A percentile compares a stretch with the other conserved stretches of the same genome.
These are phyloP conservation scores for Echiichthys vipera DNA, from an alignment of 2,797 vertebrate species.

Conservation along the genomic window DNA sequence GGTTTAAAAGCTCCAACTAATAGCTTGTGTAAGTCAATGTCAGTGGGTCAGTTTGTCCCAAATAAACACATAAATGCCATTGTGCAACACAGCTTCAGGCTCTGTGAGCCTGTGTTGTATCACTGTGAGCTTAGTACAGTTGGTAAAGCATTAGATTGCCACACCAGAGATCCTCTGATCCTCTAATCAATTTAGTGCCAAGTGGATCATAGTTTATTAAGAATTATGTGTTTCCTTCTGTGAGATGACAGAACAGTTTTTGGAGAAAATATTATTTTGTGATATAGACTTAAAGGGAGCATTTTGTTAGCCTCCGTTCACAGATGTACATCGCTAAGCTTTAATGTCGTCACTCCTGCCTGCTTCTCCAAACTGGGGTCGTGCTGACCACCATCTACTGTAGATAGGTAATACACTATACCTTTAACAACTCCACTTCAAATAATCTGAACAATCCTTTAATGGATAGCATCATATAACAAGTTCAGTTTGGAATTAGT, in stretches of 20 bases:
- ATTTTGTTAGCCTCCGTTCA: no score
- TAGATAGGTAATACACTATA: no score
- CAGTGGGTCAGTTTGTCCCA: constrained; percentile 64
- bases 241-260: constrained; percentile 19
- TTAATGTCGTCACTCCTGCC: no score
- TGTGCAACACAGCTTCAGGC: constrained; percentile 26
- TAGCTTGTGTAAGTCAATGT: constrained; percentile 66
- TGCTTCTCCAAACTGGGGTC: no score
- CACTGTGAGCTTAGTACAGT: constrained; percentile 12
- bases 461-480: constrained; percentile 1
- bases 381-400: no score
- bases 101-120: constrained; percentile 18
- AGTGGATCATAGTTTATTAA: constrained; percentile 38
- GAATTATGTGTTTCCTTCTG: constrained; percentile 40
- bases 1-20: constrained; percentile 58
- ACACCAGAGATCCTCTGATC: constrained; percentile 22
- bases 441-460: no score
- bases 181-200: constrained; percentile 37
- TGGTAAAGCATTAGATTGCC: constrained; percentile 23
- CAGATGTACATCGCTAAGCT: no score
- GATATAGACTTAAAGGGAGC: constrained; percentile 5
- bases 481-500: neutral
- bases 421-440: no score
- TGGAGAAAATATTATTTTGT: constrained; percentile 19
- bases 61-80: constrained; percentile 52